phyloP scores from a whole-genome alignment of 2,113 vertebrate genomes.

The Halcyon senegalensis region DNA sequence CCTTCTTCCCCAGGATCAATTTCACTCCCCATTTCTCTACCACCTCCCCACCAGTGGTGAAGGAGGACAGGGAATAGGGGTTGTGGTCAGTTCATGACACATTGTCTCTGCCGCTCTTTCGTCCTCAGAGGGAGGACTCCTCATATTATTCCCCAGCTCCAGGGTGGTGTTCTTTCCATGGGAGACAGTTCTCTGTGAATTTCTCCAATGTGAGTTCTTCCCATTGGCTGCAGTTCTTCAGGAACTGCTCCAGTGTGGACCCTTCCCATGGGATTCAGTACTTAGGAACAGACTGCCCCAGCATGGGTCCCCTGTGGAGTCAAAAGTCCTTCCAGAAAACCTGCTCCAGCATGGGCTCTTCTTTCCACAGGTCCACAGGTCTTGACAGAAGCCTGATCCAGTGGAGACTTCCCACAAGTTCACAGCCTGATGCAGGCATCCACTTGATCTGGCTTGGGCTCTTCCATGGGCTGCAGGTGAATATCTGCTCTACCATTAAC shows the following conservation, averaged over 20 bases:
- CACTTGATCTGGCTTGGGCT: neutral
- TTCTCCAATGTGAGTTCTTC: neutral
- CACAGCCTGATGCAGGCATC: neutral
- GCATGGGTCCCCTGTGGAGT: neutral
- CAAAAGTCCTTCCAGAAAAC: neutral
- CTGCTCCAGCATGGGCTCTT: neutral
- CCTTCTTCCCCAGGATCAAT: neutral
- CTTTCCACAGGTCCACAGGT: neutral
- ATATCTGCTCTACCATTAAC: neutral
- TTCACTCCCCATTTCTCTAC: no score
- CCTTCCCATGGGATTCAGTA: neutral
- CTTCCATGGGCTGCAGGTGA: neutral
- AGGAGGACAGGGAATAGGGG: no score
- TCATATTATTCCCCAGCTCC: neutral
- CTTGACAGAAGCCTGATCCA: neutral
- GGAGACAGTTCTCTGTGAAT: neutral
- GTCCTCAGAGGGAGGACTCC: neutral
- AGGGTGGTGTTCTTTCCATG: neutral
- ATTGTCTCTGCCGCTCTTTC: neutral
- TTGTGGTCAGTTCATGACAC: neutral
- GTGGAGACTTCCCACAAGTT: neutral
- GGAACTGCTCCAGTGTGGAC: neutral
- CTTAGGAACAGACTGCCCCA: neutral
- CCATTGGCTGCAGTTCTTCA: neutral
- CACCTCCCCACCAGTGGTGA: no score